These are phyloP conservation scores for Hesperophylax magnus DNA, from an alignment of 1,140 invertebrate species.

Conservation along the genomic window DNA sequence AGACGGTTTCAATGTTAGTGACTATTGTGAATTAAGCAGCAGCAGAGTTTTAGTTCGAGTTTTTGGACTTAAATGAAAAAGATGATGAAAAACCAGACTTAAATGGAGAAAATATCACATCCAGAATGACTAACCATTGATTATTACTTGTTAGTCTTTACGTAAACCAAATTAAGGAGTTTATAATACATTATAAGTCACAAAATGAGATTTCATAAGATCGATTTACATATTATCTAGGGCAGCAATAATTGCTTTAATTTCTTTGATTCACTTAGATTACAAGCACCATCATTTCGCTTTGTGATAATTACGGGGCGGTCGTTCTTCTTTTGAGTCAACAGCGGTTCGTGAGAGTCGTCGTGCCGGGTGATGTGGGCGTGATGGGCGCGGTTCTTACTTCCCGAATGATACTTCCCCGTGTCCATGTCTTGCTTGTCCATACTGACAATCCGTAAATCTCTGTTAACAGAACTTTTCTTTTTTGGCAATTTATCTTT, in stretches of 20 bases:
- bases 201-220: constrained; percentile 7
- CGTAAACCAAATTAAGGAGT: not conserved
- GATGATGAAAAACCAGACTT: not conserved
- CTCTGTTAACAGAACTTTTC: constrained; percentile 57
- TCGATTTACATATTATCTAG: constrained; percentile 37
- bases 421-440: constrained; percentile 46
- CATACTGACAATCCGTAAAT: constrained; percentile 23
- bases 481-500: constrained; percentile 59
- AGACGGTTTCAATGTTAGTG: too few relatives aligned
- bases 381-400: constrained; percentile 2
- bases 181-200: not conserved
- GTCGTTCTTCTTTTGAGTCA: constrained; percentile 42
- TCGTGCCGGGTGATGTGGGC: constrained; percentile 3
- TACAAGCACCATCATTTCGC: constrained; percentile 50
- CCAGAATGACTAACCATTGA: constrained; percentile 14
- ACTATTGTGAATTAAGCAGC: not conserved
- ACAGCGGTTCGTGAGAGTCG: constrained; percentile 45
- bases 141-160: not conserved
- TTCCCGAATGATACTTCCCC: constrained; percentile 44
- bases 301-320: constrained; percentile 55
- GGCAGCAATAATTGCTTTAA: constrained; percentile 65
- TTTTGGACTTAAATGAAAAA: not conserved
- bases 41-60: not conserved
- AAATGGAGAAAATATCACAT: constrained; percentile 36
- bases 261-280: constrained; percentile 64